Evolutionary conservation across 2,113 vertebrate genomes (phyloP).

Genomic region (Crotalus tigris): DNA sequence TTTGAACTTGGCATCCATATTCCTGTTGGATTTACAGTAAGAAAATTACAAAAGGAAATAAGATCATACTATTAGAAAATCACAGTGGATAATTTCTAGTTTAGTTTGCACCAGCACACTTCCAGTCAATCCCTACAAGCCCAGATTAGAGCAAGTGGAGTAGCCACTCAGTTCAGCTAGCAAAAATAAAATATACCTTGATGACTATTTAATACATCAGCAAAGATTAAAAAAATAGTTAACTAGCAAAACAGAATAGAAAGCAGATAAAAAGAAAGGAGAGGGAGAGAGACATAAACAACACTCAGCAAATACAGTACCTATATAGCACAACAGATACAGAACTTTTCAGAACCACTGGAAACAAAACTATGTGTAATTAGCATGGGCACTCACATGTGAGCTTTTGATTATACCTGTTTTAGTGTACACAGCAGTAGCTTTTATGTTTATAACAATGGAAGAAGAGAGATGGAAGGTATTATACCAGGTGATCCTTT

Average conservation of each 20-base stretch:
- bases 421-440: not conserved
- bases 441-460: not conserved
- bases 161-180: not conserved
- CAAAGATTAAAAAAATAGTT: not conserved
- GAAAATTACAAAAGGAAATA: conserved; percentile 3
- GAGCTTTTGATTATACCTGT: not conserved
- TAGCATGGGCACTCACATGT: not conserved
- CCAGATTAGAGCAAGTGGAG: not conserved
- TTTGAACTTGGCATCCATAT: fast-evolving
- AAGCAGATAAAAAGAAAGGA: not conserved
- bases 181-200: not conserved
- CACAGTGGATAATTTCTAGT: not conserved
- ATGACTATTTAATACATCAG: not conserved
- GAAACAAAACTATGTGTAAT: not conserved
- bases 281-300: not conserved
- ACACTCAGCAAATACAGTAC: not conserved
- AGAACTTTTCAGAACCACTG: not conserved
- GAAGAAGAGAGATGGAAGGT: not conserved
- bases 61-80: not conserved
- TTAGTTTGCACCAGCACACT: not conserved
- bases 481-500: not conserved
- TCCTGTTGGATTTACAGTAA: not conserved
- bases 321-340: not conserved
- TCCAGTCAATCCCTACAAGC: not conserved
- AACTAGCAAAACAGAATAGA: not conserved